Conservation (phyloP, 2,888 invertebrate genomes). For the Hypena proboscidalis region DNA sequence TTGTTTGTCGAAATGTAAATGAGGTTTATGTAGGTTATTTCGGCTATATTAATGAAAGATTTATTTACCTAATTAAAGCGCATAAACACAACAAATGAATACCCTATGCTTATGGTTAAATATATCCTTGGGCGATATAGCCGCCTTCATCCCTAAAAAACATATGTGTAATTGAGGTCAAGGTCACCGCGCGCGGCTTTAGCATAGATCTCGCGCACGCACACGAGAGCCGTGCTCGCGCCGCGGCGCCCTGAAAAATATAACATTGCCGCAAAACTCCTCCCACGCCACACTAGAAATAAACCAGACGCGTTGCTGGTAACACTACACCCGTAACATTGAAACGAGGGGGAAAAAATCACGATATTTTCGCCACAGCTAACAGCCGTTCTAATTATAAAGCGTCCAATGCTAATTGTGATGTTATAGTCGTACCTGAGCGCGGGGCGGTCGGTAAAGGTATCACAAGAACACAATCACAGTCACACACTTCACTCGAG, state of each 20-base stretch:
- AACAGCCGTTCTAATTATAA: slow-evolving; percentile 52
- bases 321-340: slow-evolving; percentile 79
- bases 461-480: slow-evolving; percentile 75
- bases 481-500: slow-evolving; percentile 82
- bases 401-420: slow-evolving; percentile 44
- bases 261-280: slow-evolving; percentile 55
- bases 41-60: too few relatives aligned
- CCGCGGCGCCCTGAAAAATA: slow-evolving; percentile 52
- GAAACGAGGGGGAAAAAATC: slow-evolving; percentile 57
- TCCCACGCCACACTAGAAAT: slow-evolving; percentile 76
- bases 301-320: slow-evolving; percentile 76
- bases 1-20: too few relatives aligned
- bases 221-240: slow-evolving; percentile 40
- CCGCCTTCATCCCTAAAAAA: slow-evolving; percentile 35
- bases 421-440: slow-evolving; percentile 52
- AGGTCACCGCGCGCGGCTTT: slow-evolving; percentile 65
- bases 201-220: slow-evolving; percentile 35
- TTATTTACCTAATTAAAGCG: too few relatives aligned
- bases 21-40: too few relatives aligned
- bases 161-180: slow-evolving; percentile 65
- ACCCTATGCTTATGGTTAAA: too few relatives aligned
- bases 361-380: slow-evolving; percentile 52
- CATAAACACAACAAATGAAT: too few relatives aligned
- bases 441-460: slow-evolving; percentile 47
- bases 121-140: too few relatives aligned